A percentile compares a stretch with the other conserved stretches of the same genome.
Evolutionary conservation across 2,888 invertebrate species (phyloP).

Genomic region (Oscheius sp.): DNA sequence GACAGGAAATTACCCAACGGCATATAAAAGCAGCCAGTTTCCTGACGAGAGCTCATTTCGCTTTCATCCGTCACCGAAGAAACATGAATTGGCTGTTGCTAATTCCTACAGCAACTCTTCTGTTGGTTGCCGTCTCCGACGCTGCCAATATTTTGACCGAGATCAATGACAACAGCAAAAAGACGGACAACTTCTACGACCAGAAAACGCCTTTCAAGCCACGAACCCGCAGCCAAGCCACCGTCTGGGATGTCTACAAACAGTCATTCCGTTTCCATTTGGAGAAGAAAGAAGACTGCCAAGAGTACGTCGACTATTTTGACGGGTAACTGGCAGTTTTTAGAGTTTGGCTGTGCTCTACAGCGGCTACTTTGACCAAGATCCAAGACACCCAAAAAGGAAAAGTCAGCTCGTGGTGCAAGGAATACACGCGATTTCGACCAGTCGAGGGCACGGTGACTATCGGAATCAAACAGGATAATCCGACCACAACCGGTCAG

Average conservation of each 20-base stretch:
- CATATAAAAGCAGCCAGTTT: no score
- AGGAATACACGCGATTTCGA: neutral
- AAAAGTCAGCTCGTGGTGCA: neutral
- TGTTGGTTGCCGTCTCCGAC: neutral
- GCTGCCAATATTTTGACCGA: neutral
- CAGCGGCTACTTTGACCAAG: neutral
- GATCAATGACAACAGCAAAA: neutral
- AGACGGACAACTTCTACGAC: neutral
- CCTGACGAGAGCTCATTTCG: no score
- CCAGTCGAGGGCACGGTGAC: neutral
- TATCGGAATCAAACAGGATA: neutral
- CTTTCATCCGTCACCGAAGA: no score
- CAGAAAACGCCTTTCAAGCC: neutral
- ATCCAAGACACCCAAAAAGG: neutral
- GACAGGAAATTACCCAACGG: no score
- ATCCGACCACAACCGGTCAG: neutral
- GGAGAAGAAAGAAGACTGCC: neutral
- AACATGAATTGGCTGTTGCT: neutral
- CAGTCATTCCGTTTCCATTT: neutral
- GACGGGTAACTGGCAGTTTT: no score
- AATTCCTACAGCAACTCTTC: neutral
- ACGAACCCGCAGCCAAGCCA: neutral
- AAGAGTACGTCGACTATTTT: neutral
- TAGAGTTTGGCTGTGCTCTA: neutral
- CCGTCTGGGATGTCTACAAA: neutral